Evolutionary conservation across 2,113 vertebrate species (phyloP), one percentile per base, ranked within the genome.

Genomic region (Colinus virginianus): DNA sequence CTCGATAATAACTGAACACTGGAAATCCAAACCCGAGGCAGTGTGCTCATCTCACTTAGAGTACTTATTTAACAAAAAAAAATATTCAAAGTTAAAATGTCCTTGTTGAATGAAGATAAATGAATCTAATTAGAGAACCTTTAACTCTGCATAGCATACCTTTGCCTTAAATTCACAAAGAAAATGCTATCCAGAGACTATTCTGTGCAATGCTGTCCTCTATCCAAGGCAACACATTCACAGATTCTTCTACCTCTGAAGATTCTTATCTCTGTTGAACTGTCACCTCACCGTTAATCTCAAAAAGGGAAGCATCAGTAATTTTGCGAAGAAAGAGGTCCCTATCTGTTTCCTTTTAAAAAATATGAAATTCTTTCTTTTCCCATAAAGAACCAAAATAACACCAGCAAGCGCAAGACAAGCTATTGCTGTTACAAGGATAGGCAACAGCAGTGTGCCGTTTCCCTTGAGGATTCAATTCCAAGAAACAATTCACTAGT

Each of bases 401-500:
- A n/a, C 51, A 69, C 7, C 7, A 43, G 38, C 25, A 85, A 36
- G 6, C 30, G 11, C 22, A 38, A 64, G 58, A 69, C 36, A 15
- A 64, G 53, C 11, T 15, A 36, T 9, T 53, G 16, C 11, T 58
- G 78, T 72, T 68, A 36, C 6, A 12, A 74, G 25, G 3, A 32
- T 38, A 7, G 22, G 43, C 10, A 82, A 56, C 63, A 77, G 32
- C 26, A 51, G 18, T 23, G 5, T 49, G 46, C 7, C 26, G 45
- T 23, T 20, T 78, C 55, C 61, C n/a, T 58, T 68, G 11, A 0
- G 0, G 36, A 63, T 74, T 72, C 4, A 2, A 28, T 46, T 63
- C 48, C 25, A 82, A 55, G 19, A 53, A 68, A 62, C 4, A 69
- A 68, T 46, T 15, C 30, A 10, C 7, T 43, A n/a, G 25, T 19